Conservation (phyloP, 2,888 invertebrate species). For the Reticulitermes lucifugus region DNA sequence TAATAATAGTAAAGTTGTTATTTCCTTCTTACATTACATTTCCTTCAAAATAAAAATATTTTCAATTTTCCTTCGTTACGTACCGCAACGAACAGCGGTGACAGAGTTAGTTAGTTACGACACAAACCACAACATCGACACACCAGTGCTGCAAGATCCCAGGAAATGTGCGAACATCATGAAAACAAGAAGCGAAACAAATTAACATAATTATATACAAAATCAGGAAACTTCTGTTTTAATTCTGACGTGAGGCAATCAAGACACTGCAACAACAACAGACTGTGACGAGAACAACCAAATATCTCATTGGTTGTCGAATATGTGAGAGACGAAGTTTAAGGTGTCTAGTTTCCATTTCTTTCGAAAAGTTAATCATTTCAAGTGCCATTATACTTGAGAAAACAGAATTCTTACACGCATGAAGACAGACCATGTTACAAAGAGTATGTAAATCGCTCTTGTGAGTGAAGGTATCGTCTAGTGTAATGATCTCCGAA, state of each 20-base stretch:
- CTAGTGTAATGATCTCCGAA: too few species aligned
- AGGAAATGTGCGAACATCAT: slow-evolving; percentile 16
- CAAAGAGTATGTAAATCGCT: too few species aligned
- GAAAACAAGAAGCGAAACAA: slow-evolving; percentile 23
- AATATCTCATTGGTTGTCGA: slow-evolving; percentile 12
- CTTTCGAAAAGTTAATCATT: too few species aligned
- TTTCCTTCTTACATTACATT: too few species aligned
- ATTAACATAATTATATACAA: slow-evolving; percentile 4
- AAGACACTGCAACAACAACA: slow-evolving; percentile 2
- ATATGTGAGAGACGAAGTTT: slow-evolving; percentile 40
- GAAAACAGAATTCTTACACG: too few species aligned
- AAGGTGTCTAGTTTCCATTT: too few species aligned
- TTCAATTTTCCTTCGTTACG: background rate
- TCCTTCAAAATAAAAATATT: too few species aligned
- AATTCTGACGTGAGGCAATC: slow-evolving; percentile 4
- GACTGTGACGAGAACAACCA: slow-evolving; percentile 18
- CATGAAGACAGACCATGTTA: too few species aligned
- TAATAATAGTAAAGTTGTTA: too few species aligned
- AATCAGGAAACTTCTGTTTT: background rate
- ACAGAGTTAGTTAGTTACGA: background rate
- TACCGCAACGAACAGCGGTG: background rate
- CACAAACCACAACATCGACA: slow-evolving; percentile 38
- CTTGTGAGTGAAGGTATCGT: too few species aligned
- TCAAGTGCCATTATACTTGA: too few species aligned
- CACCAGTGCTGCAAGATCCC: slow-evolving; percentile 33